Conservation (phyloP, 2,888 invertebrate genomes). For the Meandrusa payeni region DNA sequence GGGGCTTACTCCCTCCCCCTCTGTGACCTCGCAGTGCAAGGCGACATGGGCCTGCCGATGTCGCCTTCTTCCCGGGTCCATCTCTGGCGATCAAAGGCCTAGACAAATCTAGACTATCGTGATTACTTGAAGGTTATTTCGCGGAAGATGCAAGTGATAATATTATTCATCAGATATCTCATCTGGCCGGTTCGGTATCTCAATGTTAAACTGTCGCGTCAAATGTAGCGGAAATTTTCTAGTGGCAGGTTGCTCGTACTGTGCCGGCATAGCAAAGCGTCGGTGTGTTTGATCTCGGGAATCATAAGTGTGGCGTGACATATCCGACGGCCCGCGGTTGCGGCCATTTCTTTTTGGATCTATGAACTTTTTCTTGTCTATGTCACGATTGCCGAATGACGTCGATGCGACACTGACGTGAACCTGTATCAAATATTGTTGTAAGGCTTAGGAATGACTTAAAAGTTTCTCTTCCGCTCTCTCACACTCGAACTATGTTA, state of each 20-base stretch:
- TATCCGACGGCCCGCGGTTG: conserved; percentile 48
- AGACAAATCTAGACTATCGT: conserved; percentile 4
- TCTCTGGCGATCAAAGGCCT: too few relatives aligned
- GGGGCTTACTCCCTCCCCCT: too few relatives aligned
- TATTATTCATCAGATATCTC: conserved; percentile 25
- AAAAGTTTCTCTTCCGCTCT: too few relatives aligned
- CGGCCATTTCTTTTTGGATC: conserved; percentile 56
- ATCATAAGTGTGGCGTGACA: conserved; percentile 66
- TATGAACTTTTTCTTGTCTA: conserved; percentile 45
- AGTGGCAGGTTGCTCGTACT: conserved; percentile 46
- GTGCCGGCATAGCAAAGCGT: conserved; percentile 51
- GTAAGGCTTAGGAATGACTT: too few relatives aligned
- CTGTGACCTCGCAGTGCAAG: too few relatives aligned
- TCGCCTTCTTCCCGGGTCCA: too few relatives aligned
- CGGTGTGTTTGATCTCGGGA: conserved; percentile 59
- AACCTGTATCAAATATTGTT: too few relatives aligned
- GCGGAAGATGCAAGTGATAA: conserved; percentile 17
- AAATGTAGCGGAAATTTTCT: conserved; percentile 62
- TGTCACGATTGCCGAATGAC: conserved; percentile 20
- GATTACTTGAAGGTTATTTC: conserved; percentile 6
- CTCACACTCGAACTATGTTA: too few relatives aligned
- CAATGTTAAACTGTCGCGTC: conserved; percentile 35
- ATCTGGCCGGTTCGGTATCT: conserved; percentile 25
- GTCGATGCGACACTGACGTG: too few relatives aligned
- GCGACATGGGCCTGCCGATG: too few relatives aligned